A percentile compares a stretch with the other conserved stretches of the same genome.
Conservation (phyloP, 2,113 vertebrate genomes). For the Chrysochloris asiatica region DNA sequence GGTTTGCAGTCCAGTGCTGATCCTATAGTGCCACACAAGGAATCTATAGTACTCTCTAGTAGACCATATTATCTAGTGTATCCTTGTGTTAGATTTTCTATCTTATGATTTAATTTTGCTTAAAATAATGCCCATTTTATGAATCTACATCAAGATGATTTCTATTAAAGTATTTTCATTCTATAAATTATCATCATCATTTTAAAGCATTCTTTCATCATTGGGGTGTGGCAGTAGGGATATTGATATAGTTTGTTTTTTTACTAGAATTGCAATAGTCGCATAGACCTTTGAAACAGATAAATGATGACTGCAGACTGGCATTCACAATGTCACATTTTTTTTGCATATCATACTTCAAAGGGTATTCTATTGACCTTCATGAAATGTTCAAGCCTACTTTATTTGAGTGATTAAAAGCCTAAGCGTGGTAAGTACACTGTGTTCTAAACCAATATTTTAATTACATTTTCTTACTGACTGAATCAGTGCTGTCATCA, state of each 20-base stretch:
- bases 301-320: not conserved
- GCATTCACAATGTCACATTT: conserved; percentile 3
- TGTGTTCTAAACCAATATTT: conserved; percentile 45
- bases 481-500: not conserved
- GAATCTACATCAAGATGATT: not conserved
- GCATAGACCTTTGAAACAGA: not conserved
- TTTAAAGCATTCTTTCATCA: not conserved
- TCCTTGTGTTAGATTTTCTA: not conserved
- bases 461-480: conserved; percentile 50
- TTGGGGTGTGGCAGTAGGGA: not conserved
- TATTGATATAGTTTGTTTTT: not conserved
- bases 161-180: not conserved
- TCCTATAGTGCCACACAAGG: no score
- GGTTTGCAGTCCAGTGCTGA: no score
- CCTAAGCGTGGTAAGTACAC: not conserved
- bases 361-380: conserved; percentile 8
- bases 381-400: not conserved
- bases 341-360: not conserved
- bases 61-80: not conserved
- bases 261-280: not conserved
- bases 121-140: not conserved
- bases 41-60: no score
- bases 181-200: not conserved
- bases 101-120: not conserved
- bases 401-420: conserved; percentile 28